These are phyloP conservation scores for Bicyclus anynana DNA, from an alignment of 1,140 invertebrate genomes.

Conservation along the genomic window DNA sequence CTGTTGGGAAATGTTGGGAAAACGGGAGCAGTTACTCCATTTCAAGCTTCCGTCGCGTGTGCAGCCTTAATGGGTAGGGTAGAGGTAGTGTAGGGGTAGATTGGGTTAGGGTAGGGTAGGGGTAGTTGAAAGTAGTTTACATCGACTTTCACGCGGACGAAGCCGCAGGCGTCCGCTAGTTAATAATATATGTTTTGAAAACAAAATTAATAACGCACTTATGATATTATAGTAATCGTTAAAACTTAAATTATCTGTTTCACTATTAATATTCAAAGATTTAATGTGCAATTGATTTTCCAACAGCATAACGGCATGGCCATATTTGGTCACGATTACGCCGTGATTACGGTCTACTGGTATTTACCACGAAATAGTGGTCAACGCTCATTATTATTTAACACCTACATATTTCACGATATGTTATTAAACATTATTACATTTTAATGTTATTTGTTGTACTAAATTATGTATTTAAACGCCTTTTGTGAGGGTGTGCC, in stretches of 20 bases:
- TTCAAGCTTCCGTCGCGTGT: too few species aligned
- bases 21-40: too few species aligned
- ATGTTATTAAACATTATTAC: background rate
- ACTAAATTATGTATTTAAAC: background rate
- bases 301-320: background rate
- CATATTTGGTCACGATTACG: background rate
- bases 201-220: background rate
- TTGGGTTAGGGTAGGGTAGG: too few species aligned
- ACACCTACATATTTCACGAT: constrained; percentile 4
- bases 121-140: too few species aligned
- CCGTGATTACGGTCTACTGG: background rate
- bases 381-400: constrained; percentile 7
- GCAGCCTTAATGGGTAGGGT: too few species aligned
- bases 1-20: too few species aligned
- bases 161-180: too few species aligned
- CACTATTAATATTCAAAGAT: constrained; percentile 10
- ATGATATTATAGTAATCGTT: background rate
- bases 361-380: constrained; percentile 1
- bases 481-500: background rate
- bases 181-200: background rate
- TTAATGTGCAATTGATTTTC: constrained; percentile 11
- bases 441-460: background rate
- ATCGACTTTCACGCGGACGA: too few species aligned
- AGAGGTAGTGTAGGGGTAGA: too few species aligned
- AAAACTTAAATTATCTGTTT: constrained; percentile 1